Conservation (phyloP, 2,888 invertebrate species). For the Lasioglossum leucozonium region DNA sequence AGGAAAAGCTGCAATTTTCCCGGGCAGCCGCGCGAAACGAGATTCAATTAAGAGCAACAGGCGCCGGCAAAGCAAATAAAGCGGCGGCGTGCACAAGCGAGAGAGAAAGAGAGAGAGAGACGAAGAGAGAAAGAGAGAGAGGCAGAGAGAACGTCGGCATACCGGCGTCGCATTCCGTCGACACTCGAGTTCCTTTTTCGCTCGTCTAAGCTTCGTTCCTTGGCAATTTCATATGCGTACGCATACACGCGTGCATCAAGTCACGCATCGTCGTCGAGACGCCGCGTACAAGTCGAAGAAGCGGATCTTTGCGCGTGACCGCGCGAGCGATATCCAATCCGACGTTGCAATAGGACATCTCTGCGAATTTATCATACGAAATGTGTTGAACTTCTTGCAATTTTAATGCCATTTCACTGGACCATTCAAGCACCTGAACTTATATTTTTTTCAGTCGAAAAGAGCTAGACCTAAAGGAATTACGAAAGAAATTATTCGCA, state of each 20-base stretch:
- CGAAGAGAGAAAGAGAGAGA: not conserved
- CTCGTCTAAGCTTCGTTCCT: conserved; percentile 26
- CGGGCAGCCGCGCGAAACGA: conserved; percentile 1
- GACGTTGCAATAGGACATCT: conserved; percentile 5
- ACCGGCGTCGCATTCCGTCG: conserved; percentile 51
- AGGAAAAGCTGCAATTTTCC: not conserved
- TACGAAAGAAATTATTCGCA: not conserved
- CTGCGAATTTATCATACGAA: not conserved
- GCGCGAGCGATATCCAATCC: conserved; percentile 62
- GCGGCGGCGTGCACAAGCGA: not conserved
- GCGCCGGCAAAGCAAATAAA: conserved; percentile 26
- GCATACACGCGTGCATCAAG: conserved; percentile 31
- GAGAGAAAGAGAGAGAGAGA: not conserved
- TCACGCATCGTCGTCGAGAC: conserved; percentile 37
- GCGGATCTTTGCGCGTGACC: conserved; percentile 40
- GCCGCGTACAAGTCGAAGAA: not conserved
- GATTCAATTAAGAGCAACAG: conserved; percentile 27
- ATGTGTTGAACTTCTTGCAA: not conserved
- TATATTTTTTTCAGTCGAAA: not conserved
- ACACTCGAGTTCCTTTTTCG: conserved; percentile 42
- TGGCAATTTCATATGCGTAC: conserved; percentile 55
- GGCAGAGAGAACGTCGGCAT: not conserved
- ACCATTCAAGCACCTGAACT: not conserved
- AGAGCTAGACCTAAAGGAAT: not conserved
- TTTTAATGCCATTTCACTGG: not conserved